Evolutionary conservation across 2,888 invertebrate genomes (phyloP), one percentile per base, ranked within the genome.

Genomic region (Gymnoscelis rufifasciata): DNA sequence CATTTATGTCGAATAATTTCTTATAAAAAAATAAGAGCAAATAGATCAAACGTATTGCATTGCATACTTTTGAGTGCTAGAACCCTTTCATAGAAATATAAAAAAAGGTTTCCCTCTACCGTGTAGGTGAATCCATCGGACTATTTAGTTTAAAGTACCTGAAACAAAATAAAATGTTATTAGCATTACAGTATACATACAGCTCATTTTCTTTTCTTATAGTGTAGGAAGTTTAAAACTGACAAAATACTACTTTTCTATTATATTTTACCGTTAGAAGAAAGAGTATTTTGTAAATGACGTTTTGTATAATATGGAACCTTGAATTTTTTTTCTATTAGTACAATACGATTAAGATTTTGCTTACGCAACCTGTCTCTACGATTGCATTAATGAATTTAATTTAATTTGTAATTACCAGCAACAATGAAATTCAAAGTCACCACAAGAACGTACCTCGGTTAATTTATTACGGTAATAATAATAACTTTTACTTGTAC

Each of bases 1-100:
- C 52, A 54, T 66, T 54, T 47, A 61, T 62, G 56, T 44, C 41
- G 31, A 57, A 47, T 46, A 48, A 61, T 56, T 62, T 61, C 54
- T 56, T 44, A 3, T 37, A 57, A 24, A 57, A 54, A 50, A 38
- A 47, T 42, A 45, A 58, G 40, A 48, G 48, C 38, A 51, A 12
- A 19, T 3, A 19, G 19, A 19, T 19, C 2, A 56, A 53, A 56
- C 40, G 41, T 49, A 56, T 41, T 50, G 46, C 24, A 51, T 45
- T 51, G 45, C 45, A 53, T 49, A 42, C 40, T 41, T 49, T 49
- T 14, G 19, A 40, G n/a, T n/a, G n/a, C n/a, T n/a, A n/a, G n/a
- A n/a, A n/a, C n/a, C n/a, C n/a, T n/a, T n/a, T n/a, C n/a, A n/a
- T n/a, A n/a, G n/a, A n/a, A n/a, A n/a, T n/a, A n/a, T n/a, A n/a